A percentile compares a stretch with the other conserved stretches of the same genome.
phyloP scores from a whole-genome alignment of 2,888 invertebrate genomes.

The Trachelus iudaicus region DNA sequence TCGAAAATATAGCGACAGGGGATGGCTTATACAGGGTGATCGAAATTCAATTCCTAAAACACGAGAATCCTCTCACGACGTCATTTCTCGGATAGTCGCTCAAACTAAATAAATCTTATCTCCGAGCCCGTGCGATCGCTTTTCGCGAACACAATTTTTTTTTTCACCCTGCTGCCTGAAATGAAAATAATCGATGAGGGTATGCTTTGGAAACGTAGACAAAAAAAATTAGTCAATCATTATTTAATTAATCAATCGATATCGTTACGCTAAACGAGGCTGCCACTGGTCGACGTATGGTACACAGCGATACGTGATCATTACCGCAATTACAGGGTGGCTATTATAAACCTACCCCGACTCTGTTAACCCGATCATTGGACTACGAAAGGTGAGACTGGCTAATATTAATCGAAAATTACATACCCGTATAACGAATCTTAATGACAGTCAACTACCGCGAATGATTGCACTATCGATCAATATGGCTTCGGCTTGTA shows the following conservation, averaged over 20 bases:
- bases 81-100: not conserved
- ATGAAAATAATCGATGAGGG: not conserved
- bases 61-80: not conserved
- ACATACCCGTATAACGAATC: not conserved
- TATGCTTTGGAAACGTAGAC: not conserved
- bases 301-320: not conserved
- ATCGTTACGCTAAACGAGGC: not conserved
- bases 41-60: not conserved
- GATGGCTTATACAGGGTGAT: not conserved
- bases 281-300: not conserved
- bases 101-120: not conserved
- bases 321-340: not conserved
- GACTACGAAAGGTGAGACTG: not conserved
- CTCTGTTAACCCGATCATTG: not conserved
- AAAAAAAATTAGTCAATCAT: not conserved
- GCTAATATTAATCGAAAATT: not conserved
- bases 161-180: too few relatives aligned
- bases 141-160: not conserved
- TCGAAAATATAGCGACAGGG: not conserved
- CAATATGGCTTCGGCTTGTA: constrained; percentile 35
- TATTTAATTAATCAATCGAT: not conserved
- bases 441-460: not conserved
- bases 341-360: not conserved
- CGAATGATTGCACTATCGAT: constrained; percentile 41
- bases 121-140: not conserved